Conservation (phyloP, 2,113 vertebrate species). For the Chlamydotis undulata region DNA sequence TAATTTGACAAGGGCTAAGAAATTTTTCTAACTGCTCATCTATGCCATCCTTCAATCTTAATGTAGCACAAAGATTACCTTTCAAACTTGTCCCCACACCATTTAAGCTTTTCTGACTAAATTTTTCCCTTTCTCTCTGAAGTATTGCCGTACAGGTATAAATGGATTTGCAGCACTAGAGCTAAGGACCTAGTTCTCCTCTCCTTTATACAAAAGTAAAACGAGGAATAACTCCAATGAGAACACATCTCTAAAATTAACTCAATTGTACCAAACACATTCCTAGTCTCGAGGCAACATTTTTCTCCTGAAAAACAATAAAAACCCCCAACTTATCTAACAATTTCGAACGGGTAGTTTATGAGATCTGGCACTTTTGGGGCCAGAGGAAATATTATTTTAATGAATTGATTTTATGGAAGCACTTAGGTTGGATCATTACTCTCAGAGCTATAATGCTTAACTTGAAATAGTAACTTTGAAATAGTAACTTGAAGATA, state of each 20-base stretch:
- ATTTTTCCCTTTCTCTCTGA: background rate
- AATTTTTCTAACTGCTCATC: background rate
- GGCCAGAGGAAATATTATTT: conserved; percentile 37
- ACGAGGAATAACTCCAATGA: background rate
- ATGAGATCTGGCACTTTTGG: conserved; percentile 26
- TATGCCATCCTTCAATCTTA: background rate
- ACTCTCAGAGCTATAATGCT: background rate
- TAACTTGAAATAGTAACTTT: conserved; percentile 25
- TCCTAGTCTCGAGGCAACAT: background rate
- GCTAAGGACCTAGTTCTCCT: background rate
- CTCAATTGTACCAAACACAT: conserved; percentile 25
- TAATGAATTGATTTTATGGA: conserved; percentile 50
- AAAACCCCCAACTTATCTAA: background rate
- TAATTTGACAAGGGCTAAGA: background rate
- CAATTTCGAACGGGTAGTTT: conserved; percentile 1
- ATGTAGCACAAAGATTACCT: background rate
- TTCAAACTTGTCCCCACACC: background rate
- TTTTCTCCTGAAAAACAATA: conserved; percentile 30
- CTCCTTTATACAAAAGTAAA: background rate
- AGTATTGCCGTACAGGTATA: background rate
- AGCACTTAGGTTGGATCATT: conserved; percentile 29
- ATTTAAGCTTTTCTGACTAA: background rate
- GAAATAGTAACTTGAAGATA: conserved; percentile 22
- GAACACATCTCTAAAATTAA: background rate
- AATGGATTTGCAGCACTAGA: background rate